These are phyloP conservation scores for Okamejei kenojei DNA, from an alignment of 2,797 vertebrate genomes.

Conservation along the genomic window DNA sequence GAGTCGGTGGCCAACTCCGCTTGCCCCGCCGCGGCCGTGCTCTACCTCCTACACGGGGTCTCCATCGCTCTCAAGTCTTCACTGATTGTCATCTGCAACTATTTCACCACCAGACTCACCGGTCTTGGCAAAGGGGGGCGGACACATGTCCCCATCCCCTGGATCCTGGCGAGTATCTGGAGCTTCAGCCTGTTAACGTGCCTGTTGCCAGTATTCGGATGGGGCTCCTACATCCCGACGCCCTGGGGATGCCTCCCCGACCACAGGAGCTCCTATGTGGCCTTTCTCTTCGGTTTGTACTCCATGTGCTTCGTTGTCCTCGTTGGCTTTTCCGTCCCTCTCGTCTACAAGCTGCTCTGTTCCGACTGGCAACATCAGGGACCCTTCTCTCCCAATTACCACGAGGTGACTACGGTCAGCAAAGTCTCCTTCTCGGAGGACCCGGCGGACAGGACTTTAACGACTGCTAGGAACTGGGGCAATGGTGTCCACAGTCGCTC, in stretches of 20 bases:
- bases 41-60: conserved; percentile 86
- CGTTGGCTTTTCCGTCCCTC: conserved; percentile 67
- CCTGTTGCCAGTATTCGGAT: conserved; percentile 75
- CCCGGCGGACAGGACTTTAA: conserved; percentile 57
- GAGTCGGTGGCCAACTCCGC: conserved; percentile 52
- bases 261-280: conserved; percentile 63
- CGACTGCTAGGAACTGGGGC: conserved; percentile 40
- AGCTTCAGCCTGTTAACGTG: conserved; percentile 71
- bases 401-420: conserved; percentile 55
- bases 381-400: conserved; percentile 54
- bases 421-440: conserved; percentile 56
- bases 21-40: conserved; percentile 76
- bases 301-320: conserved; percentile 69
- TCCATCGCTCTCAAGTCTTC: conserved; percentile 87
- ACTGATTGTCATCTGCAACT: conserved; percentile 79
- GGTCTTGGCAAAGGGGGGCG: conserved; percentile 55
- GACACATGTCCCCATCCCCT: conserved; percentile 50
- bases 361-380: conserved; percentile 67
- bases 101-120: conserved; percentile 64
- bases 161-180: conserved; percentile 69
- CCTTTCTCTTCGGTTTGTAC: conserved; percentile 71
- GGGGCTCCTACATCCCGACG: conserved; percentile 73
- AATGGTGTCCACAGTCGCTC: conserved; percentile 42
- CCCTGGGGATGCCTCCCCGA: conserved; percentile 78
- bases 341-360: conserved; percentile 77